Percentiles rank a stretch among this genome's conserved stretches.
phyloP scores from a whole-genome alignment of 2,797 vertebrate genomes.

The Clarias laeviceps region DNA sequence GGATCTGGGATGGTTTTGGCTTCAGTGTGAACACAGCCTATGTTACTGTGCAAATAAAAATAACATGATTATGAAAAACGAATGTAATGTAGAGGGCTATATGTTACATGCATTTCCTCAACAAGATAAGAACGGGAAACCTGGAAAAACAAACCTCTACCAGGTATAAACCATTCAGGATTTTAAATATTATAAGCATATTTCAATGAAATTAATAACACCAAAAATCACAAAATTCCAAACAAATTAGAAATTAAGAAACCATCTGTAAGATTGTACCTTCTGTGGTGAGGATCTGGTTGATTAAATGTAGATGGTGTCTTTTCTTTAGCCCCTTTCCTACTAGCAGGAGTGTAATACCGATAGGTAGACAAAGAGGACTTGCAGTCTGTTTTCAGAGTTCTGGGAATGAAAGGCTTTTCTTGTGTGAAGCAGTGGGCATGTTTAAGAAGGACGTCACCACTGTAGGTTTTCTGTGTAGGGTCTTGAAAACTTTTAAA shows the following conservation, averaged over 20 bases:
- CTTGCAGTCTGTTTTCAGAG: conserved; percentile 83
- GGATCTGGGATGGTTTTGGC: no score
- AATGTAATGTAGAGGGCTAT: not conserved
- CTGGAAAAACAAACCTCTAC: not conserved
- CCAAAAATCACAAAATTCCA: not conserved
- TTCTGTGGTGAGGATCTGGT: conserved; percentile 72
- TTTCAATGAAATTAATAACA: not conserved
- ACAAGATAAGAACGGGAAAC: not conserved
- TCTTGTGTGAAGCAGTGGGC: conserved; percentile 79
- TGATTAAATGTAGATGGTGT: conserved; percentile 47
- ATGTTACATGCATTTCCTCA: not conserved
- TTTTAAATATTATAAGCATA: not conserved
- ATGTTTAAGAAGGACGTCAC: conserved; percentile 88
- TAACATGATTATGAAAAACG: not conserved
- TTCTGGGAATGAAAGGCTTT: conserved; percentile 90
- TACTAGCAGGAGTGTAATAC: conserved; percentile 84
- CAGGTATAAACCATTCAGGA: not conserved
- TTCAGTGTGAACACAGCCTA: no score
- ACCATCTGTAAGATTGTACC: conserved; percentile 66
- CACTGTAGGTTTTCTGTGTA: conserved; percentile 74
- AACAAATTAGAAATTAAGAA: not conserved
- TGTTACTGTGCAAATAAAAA: not conserved
- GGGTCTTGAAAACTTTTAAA: conserved; percentile 74
- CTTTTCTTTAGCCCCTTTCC: conserved; percentile 63
- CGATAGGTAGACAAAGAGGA: conserved; percentile 85